A percentile compares a stretch with the other conserved stretches of the same genome.
These are phyloP conservation scores for Caenorhabditis latens DNA, from an alignment of 1,140 invertebrate genomes.

Conservation along the genomic window DNA sequence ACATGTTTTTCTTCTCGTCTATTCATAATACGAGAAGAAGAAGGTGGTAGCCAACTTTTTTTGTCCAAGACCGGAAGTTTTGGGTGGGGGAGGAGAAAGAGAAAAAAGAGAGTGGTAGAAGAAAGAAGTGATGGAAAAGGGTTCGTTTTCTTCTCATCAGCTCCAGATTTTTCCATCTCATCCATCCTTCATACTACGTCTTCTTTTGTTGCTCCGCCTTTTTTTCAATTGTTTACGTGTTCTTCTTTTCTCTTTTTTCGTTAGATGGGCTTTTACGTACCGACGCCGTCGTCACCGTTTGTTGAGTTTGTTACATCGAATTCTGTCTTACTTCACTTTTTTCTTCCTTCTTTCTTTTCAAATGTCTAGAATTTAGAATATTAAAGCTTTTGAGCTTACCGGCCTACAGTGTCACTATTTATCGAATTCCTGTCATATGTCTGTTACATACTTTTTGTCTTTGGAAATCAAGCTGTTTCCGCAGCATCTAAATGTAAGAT, in stretches of 20 bases:
- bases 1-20: not conserved
- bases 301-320: slow-evolving; percentile 25
- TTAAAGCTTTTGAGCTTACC: too few relatives aligned
- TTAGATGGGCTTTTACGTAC: slow-evolving; percentile 18
- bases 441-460: too few relatives aligned
- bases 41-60: slow-evolving; percentile 17
- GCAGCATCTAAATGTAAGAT: too few relatives aligned
- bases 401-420: too few relatives aligned
- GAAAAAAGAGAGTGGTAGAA: not conserved
- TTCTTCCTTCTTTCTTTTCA: not conserved
- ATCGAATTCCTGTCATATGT: too few relatives aligned
- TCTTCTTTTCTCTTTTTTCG: slow-evolving; percentile 12
- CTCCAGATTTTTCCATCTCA: slow-evolving; percentile 24
- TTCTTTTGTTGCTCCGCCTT: slow-evolving; percentile 27
- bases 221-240: slow-evolving; percentile 54
- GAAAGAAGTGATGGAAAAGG: not conserved
- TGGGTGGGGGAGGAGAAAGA: not conserved
- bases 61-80: slow-evolving; percentile 34
- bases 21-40: not conserved
- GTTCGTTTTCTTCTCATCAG: slow-evolving; percentile 34
- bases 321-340: not conserved
- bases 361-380: not conserved
- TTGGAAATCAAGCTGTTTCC: too few relatives aligned
- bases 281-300: slow-evolving; percentile 20
- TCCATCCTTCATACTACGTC: slow-evolving; percentile 32